A percentile compares a stretch with the other conserved stretches of the same genome.
Conservation (phyloP, 2,888 invertebrate genomes). For the Drosophila picticornis region DNA sequence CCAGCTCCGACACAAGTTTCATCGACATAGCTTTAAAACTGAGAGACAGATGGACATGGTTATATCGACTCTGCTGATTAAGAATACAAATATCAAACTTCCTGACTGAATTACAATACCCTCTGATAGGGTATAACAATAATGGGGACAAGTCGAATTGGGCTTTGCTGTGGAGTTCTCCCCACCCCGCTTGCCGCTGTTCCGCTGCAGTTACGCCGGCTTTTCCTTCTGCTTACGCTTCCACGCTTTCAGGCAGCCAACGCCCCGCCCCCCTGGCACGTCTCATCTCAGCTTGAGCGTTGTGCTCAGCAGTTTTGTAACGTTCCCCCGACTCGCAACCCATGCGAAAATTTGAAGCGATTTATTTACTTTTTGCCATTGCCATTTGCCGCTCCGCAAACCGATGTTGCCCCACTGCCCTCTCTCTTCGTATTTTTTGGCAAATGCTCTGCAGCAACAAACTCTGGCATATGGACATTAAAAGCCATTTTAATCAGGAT, state of each 20-base stretch:
- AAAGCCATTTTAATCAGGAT: conserved; percentile 42
- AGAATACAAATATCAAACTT: neutral
- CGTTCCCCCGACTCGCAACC: conserved; percentile 60
- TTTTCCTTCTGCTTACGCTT: conserved; percentile 53
- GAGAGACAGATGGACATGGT: neutral
- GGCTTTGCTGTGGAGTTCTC: conserved; percentile 8
- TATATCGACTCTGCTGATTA: neutral
- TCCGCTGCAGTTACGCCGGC: conserved; percentile 50
- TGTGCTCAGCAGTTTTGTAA: conserved; percentile 74
- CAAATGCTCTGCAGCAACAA: conserved; percentile 69
- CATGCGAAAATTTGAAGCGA: conserved; percentile 78
- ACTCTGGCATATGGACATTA: conserved; percentile 67
- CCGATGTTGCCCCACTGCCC: neutral
- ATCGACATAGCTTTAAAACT: neutral
- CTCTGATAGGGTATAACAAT: neutral
- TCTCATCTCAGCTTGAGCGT: conserved; percentile 49
- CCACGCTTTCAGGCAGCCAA: conserved; percentile 42
- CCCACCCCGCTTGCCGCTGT: conserved; percentile 16
- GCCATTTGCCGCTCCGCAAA: conserved; percentile 42
- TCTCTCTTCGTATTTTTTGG: conserved; percentile 30
- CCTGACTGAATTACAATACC: neutral
- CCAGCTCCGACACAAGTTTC: neutral
- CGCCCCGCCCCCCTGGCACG: neutral
- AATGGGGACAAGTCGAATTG: conserved; percentile 45
- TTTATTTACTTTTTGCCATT: conserved; percentile 75